Evolutionary conservation across 2,113 vertebrate genomes (phyloP).

Genomic region (Albula glossodonta): DNA sequence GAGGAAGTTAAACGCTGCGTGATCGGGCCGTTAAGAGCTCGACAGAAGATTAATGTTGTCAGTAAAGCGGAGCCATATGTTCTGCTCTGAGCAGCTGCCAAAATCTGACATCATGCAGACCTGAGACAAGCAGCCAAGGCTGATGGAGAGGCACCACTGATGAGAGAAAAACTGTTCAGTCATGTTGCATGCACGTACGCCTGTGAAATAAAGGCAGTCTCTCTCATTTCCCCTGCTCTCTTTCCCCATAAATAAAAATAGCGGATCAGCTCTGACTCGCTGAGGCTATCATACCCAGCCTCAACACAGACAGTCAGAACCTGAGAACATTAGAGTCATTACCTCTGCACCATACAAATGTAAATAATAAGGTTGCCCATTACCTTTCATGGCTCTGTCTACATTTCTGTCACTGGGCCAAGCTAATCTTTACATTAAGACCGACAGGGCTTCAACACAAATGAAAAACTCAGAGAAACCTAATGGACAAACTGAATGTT

Average conservation of each 20-base stretch:
- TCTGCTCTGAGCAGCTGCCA: slow-evolving; percentile 22
- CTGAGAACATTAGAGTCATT: background rate
- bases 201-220: slow-evolving; percentile 35
- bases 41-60: slow-evolving; percentile 43
- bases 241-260: slow-evolving; percentile 42
- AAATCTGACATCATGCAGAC: slow-evolving; percentile 9
- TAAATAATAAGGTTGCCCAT: background rate
- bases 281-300: background rate
- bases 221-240: slow-evolving; percentile 33
- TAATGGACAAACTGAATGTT: background rate
- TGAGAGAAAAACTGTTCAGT: slow-evolving; percentile 35
- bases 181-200: slow-evolving; percentile 34
- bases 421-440: background rate
- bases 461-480: background rate
- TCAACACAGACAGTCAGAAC: background rate
- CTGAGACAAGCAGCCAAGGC: background rate
- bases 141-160: slow-evolving; percentile 29
- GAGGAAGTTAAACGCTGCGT: background rate
- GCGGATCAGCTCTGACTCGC: background rate
- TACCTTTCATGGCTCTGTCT: background rate
- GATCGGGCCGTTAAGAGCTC: slow-evolving; percentile 20
- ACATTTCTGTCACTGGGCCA: background rate
- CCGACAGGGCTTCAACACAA: too few species aligned
- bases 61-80: slow-evolving; percentile 34
- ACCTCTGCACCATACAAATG: background rate